phyloP scores from a whole-genome alignment of 2,797 vertebrate species.

The Gymnothorax javanicus region DNA sequence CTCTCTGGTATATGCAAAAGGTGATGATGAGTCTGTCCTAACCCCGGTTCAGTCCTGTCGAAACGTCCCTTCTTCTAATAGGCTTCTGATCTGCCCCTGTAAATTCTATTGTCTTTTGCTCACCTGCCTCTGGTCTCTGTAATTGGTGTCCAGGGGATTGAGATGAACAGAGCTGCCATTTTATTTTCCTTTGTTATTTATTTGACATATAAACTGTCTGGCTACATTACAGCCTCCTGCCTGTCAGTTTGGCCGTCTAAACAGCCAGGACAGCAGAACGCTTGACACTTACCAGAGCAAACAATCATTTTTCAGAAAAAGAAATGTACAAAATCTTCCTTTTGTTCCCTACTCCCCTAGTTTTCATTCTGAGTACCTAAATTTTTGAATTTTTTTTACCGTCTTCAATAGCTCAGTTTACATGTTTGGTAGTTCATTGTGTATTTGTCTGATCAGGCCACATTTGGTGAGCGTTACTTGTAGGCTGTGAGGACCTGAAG shows the following conservation, averaged over 20 bases:
- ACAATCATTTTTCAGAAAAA: neutral
- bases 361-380: neutral
- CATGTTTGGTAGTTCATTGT: neutral
- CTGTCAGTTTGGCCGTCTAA: constrained; percentile 6
- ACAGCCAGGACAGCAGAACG: neutral
- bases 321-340: neutral
- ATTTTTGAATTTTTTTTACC: neutral
- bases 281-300: neutral
- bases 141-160: constrained; percentile 78
- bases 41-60: neutral
- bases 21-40: neutral
- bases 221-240: constrained; percentile 62
- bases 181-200: constrained; percentile 63
- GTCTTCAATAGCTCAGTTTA: neutral
- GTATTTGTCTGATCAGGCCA: neutral
- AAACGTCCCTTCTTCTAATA: constrained; percentile 8
- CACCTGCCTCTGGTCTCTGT: constrained; percentile 53
- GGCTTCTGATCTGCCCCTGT: constrained; percentile 17
- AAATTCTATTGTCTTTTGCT: constrained; percentile 2
- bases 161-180: constrained; percentile 74
- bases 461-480: neutral
- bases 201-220: constrained; percentile 69
- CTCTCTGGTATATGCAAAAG: neutral
- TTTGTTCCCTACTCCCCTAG: neutral
- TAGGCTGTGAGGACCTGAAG: neutral